These are phyloP conservation scores for Venturia canescens DNA, from an alignment of 1,140 invertebrate genomes.

Conservation along the genomic window DNA sequence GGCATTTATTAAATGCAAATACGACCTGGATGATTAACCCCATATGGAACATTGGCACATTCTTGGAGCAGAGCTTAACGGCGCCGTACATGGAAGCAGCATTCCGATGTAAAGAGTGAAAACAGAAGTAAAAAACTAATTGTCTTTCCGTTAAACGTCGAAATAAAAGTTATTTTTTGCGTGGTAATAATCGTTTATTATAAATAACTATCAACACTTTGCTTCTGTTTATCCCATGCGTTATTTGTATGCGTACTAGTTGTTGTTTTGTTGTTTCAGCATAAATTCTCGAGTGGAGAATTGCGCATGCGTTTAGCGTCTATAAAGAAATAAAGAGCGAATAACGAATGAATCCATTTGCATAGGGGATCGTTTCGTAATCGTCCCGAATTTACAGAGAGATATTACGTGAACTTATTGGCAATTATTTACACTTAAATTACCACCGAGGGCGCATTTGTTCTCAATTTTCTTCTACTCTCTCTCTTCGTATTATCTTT, in stretches of 20 bases:
- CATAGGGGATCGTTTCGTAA: background rate
- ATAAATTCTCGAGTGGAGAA: slow-evolving; percentile 11
- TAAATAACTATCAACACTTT: slow-evolving; percentile 71
- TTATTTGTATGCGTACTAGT: slow-evolving; percentile 40
- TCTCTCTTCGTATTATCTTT: background rate
- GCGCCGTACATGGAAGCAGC: too few relatives aligned
- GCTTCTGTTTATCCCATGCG: slow-evolving; percentile 59
- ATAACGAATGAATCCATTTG: background rate
- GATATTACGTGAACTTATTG: slow-evolving; percentile 44
- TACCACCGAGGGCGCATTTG: background rate
- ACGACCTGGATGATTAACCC: background rate
- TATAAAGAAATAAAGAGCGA: too few relatives aligned
- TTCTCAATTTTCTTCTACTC: background rate
- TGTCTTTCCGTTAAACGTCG: background rate
- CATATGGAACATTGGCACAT: background rate
- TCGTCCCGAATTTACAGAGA: background rate
- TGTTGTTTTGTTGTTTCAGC: slow-evolving; percentile 12
- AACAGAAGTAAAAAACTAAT: too few relatives aligned
- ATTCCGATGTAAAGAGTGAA: too few relatives aligned
- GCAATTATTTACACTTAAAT: slow-evolving; percentile 25
- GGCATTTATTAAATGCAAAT: background rate
- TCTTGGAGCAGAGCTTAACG: too few relatives aligned
- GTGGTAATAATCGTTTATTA: slow-evolving; percentile 71
- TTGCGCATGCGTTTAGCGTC: too few relatives aligned
- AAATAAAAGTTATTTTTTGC: background rate